Evolutionary conservation across 1,140 invertebrate species (phyloP), one percentile per base, ranked within the genome.

Genomic region (Linepithema humile): DNA sequence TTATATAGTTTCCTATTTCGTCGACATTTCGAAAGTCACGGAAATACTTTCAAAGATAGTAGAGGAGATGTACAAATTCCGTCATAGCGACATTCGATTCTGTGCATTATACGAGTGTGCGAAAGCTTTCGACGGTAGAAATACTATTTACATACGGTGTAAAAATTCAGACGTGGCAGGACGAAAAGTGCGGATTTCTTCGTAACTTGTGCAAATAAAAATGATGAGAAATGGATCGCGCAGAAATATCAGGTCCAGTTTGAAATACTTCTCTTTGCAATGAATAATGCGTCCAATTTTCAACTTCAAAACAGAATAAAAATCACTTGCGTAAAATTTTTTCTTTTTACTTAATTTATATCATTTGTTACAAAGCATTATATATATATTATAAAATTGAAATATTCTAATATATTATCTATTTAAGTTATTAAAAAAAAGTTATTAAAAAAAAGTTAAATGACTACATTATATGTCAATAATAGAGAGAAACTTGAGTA

Each of bases 111-210:
- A 84, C 23, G 29, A 17, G 38, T 17, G 73, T 50, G 55, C 26
- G 20, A n/a, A 29, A 55, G 15, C 20, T 60, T 65, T 29, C 15
- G n/a, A 65, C 6, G 20, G 40, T 20, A 59, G n/a, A 75, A 15
- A 50, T 50, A 55, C 50, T 57, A 78, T 86, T 86, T 85, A 35
- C 59, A 75, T 29, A 57, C 17, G 12, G 23, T 43, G 17, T 69
- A 86, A 86, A 64, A 48, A 77, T 26, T 65, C 4, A 50, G 26
- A 62, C 20, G 29, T 23, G 35, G 53, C 23, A 7, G n/a, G 3
- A 20, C 20, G 38, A 23, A 67, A 77, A n/a, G 5, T 53, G 35
- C n/a, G 29, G 29, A 77, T 65, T 29, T 77, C 20, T 9, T 15
- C 9, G 40, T 38, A 65, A 50, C 9, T 35, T 38, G 6, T 6